Evolutionary conservation across 2,113 vertebrate genomes (phyloP).

Genomic region (Prionailurus viverrinus): DNA sequence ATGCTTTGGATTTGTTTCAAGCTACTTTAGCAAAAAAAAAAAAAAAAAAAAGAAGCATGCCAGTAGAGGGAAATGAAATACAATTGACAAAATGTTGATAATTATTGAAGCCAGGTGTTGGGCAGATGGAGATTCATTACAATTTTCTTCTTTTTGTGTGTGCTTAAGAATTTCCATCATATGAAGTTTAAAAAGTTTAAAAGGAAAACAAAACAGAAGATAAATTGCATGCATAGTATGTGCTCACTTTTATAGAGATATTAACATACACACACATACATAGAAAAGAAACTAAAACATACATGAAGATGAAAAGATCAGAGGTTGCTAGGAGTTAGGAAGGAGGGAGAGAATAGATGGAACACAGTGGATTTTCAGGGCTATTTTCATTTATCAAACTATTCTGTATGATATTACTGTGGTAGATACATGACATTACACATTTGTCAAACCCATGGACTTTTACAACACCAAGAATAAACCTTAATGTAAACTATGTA

Average conservation of each 20-base stretch:
- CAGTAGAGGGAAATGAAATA: not conserved
- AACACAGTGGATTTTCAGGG: not conserved
- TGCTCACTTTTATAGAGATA: not conserved
- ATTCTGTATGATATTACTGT: not conserved
- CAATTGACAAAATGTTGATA: not conserved
- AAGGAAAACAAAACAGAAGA: not conserved
- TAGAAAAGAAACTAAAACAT: not conserved
- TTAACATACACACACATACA: not conserved
- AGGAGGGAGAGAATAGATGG: too few species aligned
- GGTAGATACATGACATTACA: not conserved
- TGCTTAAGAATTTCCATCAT: not conserved
- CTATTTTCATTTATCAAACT: not conserved
- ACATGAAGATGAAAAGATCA: not conserved
- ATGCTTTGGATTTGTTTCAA: constrained; percentile 10
- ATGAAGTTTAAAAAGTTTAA: not conserved
- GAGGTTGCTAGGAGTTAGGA: not conserved
- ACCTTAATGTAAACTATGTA: not conserved
- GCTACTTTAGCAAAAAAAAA: not conserved
- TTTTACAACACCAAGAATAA: not conserved
- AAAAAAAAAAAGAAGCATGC: not conserved
- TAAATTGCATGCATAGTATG: not conserved
- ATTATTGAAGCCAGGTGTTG: not conserved
- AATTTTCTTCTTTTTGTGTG: not conserved
- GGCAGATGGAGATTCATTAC: not conserved
- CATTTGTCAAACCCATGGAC: not conserved